Conservation (phyloP, 1,140 invertebrate genomes). For the Oncopodura yosiiana region DNA sequence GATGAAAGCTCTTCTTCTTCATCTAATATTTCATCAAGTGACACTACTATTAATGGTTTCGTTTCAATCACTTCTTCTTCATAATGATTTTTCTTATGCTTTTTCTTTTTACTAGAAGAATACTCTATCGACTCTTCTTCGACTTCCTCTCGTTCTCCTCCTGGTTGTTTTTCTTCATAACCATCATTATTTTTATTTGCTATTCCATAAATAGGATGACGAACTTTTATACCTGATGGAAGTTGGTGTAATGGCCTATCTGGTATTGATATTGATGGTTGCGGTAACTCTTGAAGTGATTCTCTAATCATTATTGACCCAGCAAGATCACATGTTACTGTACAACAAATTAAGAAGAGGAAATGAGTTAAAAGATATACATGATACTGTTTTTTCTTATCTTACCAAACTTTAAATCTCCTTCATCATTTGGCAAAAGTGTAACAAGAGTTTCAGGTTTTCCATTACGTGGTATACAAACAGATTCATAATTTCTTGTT, state of each 20-base stretch:
- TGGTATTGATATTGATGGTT: neutral
- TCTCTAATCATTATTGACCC: conserved; percentile 22
- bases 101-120: too few relatives aligned
- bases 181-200: neutral
- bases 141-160: neutral
- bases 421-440: conserved; percentile 1
- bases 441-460: neutral
- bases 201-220: conserved; percentile 29
- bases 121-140: neutral
- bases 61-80: neutral
- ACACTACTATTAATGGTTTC: neutral
- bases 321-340: conserved; percentile 19
- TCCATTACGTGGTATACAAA: neutral
- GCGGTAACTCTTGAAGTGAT: conserved; percentile 10
- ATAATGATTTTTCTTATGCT: neutral
- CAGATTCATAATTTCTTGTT: neutral
- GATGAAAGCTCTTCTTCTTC: neutral
- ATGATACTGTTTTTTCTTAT: neutral
- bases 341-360: neutral
- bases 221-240: conserved; percentile 21
- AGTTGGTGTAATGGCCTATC: conserved; percentile 2
- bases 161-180: neutral
- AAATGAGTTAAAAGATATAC: neutral
- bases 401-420: conserved; percentile 11
- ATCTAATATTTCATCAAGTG: too few relatives aligned